These are phyloP conservation scores for Cryptotermes secundus DNA, from an alignment of 1,140 invertebrate genomes.

Conservation along the genomic window DNA sequence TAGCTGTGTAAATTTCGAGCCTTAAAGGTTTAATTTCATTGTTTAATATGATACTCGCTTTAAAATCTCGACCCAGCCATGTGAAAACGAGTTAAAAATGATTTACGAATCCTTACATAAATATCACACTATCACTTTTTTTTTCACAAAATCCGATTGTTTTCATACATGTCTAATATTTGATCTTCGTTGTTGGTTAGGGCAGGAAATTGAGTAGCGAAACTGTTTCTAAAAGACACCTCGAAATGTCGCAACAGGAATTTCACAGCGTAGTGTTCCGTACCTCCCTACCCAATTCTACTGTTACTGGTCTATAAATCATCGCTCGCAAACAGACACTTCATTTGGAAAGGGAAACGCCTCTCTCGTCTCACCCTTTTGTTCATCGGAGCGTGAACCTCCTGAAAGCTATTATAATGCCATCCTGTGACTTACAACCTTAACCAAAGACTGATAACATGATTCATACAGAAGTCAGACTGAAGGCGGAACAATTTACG, in stretches of 20 bases:
- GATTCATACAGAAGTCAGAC: background rate
- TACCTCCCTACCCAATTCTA: background rate
- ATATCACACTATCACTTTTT: no score
- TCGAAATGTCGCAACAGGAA: background rate
- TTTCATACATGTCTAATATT: background rate
- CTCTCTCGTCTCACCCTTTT: background rate
- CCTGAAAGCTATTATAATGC: conserved; percentile 17
- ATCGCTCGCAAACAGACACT: conserved; percentile 14
- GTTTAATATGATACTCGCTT: no score
- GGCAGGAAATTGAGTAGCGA: conserved; percentile 10
- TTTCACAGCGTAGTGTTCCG: background rate
- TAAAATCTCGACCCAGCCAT: no score
- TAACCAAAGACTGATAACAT: background rate
- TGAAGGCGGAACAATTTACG: background rate
- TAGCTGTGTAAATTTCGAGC: no score
- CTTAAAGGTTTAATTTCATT: no score
- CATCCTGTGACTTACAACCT: conserved; percentile 9
- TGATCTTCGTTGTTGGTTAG: background rate
- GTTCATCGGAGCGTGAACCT: background rate
- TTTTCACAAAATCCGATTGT: background rate
- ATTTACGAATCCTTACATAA: no score
- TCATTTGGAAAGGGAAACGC: conserved; percentile 15
- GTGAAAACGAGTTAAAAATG: no score
- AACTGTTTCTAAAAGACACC: background rate
- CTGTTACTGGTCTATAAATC: background rate